phyloP scores from a whole-genome alignment of 2,888 invertebrate genomes.

The Arge pagana region DNA sequence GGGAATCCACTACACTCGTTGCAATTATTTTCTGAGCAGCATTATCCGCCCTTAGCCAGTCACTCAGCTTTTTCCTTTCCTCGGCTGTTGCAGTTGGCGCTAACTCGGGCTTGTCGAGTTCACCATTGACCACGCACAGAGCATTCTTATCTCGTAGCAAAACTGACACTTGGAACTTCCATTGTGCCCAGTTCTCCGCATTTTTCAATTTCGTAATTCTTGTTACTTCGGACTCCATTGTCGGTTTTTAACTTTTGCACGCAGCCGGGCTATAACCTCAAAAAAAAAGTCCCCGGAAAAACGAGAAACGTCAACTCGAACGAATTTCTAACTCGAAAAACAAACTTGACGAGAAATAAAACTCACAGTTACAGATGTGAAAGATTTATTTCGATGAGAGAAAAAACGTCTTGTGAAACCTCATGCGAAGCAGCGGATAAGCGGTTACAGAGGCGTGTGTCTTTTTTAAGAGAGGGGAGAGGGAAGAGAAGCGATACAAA shows the following conservation, averaged over 20 bases:
- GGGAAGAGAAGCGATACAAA: no score
- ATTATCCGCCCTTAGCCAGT: constrained; percentile 18
- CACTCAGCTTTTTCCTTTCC: constrained; percentile 3
- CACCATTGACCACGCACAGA: constrained; percentile 9
- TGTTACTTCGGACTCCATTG: constrained; percentile 20
- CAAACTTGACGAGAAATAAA: no score
- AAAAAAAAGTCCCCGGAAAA: neutral
- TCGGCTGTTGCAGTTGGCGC: constrained; percentile 5
- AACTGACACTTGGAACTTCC: constrained; percentile 25
- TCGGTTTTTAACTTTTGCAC: constrained; percentile 25
- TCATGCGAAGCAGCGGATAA: no score
- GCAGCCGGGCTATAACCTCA: constrained; percentile 19
- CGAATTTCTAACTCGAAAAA: no score
- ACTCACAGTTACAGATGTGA: no score
- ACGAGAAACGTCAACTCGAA: no score
- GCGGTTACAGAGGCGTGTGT: no score
- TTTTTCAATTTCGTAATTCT: constrained; percentile 18
- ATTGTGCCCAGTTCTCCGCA: constrained; percentile 27
- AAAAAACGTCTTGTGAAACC: no score
- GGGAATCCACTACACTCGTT: constrained; percentile 16
- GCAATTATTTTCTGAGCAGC: constrained; percentile 23
- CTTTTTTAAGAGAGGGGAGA: no score
- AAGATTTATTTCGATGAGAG: no score
- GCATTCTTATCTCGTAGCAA: constrained; percentile 23
- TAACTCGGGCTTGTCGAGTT: neutral